Conservation (phyloP, 2,797 vertebrate genomes). For the Sebastes reedi region DNA sequence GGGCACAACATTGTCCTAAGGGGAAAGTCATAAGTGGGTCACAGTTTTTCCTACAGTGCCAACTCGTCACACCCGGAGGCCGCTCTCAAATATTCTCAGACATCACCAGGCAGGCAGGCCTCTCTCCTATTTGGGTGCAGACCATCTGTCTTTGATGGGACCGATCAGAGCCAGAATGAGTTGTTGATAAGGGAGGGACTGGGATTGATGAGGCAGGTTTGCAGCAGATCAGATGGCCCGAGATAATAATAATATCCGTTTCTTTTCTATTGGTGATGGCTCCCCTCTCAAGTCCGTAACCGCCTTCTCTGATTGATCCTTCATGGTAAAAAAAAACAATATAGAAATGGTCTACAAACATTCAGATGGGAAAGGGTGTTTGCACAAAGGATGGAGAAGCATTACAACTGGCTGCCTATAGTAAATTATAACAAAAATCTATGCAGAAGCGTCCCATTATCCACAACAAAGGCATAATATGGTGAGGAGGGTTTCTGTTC, state of each 20-base stretch:
- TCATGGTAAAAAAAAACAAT: background rate
- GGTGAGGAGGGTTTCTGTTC: background rate
- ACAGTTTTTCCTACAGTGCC: slow-evolving; percentile 37
- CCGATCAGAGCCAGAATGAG: slow-evolving; percentile 12
- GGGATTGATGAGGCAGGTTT: slow-evolving; percentile 8
- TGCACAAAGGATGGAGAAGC: background rate
- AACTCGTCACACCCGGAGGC: slow-evolving; percentile 49
- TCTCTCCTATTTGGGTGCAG: slow-evolving; percentile 2
- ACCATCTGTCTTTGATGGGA: slow-evolving; percentile 54
- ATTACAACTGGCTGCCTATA: background rate
- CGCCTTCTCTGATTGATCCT: background rate
- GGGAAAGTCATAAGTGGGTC: slow-evolving; percentile 58
- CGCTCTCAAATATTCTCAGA: slow-evolving; percentile 23
- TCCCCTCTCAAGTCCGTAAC: background rate
- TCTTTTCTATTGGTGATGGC: background rate
- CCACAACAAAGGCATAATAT: background rate
- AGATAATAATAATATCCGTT: background rate
- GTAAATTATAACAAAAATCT: background rate
- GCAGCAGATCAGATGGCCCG: background rate
- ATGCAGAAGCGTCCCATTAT: background rate
- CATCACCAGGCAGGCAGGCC: background rate
- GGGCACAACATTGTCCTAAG: slow-evolving; percentile 5
- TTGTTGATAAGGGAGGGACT: background rate
- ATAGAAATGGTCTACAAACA: background rate
- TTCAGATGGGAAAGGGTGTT: background rate